Percentiles rank a stretch among this genome's conserved stretches.
Evolutionary conservation across 1,140 invertebrate genomes (phyloP).

Genomic region (Lepidostoma basale): DNA sequence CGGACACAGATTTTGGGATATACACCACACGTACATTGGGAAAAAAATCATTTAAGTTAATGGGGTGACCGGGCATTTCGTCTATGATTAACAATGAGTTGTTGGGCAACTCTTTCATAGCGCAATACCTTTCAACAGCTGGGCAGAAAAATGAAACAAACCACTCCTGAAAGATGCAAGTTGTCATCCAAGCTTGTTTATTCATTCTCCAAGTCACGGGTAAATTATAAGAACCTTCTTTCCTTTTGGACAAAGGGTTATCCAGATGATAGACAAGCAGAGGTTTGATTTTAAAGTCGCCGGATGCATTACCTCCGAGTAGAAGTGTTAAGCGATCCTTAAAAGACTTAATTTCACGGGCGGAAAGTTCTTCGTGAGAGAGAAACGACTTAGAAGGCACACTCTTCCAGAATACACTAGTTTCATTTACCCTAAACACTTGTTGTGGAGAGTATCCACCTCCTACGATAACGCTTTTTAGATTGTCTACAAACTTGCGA

Average conservation of each 20-base stretch:
- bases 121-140: constrained; percentile 47
- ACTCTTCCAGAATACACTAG: constrained; percentile 52
- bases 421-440: constrained; percentile 57
- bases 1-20: constrained; percentile 50
- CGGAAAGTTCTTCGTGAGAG: constrained; percentile 48
- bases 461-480: constrained; percentile 52
- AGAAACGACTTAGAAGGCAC: constrained; percentile 48
- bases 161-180: constrained; percentile 51
- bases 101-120: constrained; percentile 43
- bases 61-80: constrained; percentile 48
- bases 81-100: constrained; percentile 48
- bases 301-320: constrained; percentile 53
- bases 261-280: constrained; percentile 55
- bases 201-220: constrained; percentile 55
- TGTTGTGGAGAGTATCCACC: constrained; percentile 50
- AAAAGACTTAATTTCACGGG: constrained; percentile 49
- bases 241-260: constrained; percentile 51
- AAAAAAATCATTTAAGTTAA: constrained; percentile 40
- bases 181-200: constrained; percentile 55
- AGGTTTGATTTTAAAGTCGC: constrained; percentile 56
- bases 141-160: constrained; percentile 48
- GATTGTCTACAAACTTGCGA: constrained; percentile 42
- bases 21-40: constrained; percentile 47
- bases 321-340: constrained; percentile 54
- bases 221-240: constrained; percentile 45